Evolutionary conservation across 2,888 invertebrate genomes (phyloP), one percentile per base, ranked within the genome.

Genomic region (Spatulosminthurus flaviceps): DNA sequence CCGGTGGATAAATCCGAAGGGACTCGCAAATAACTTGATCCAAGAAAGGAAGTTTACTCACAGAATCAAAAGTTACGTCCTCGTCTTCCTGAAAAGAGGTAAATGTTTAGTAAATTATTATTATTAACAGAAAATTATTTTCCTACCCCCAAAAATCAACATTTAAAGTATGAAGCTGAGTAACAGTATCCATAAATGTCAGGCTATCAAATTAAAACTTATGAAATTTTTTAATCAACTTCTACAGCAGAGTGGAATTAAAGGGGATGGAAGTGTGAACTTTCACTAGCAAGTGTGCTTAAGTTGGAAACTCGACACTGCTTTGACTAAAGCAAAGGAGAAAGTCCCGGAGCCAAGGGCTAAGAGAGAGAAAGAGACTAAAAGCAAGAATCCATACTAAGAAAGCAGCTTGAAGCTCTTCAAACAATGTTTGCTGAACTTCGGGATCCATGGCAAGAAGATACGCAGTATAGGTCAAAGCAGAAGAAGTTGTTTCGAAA

Each of bases 401-500:
- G 71, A 82, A 80, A 16, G 78, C 28, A 26, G 22, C n/a, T 82
- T 81, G 83, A 42, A 90, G 86, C 85, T 90, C 90, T 43, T 87
- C 84, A 77, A 88, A 87, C 2, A 90, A 85, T 72, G 85, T 87
- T 1, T 87, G 83, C 80, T 90, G 90, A 29, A 89, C 86, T 1
- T 88, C 88, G 2, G 86, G 88, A 84, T 90, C 87, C 77, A 86
- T 86, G n/a, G 89, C 88, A 78, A 90, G 86, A 66, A 89, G 87
- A 84, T 89, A 89, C 77, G 88, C 86, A 16, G 88, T 86, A 84
- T 88, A 90, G 7, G 87, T 87, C 42, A 90, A 85, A 1, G 89
- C 87, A 1, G 88, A 88, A 29, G 89, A 88, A 0, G 90, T 90
- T 0, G 90, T 90, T 84, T 90, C 90, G 81, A 89, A 90, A 0